These are phyloP conservation scores for Phymorhynchus buccinoides DNA, from an alignment of 1,140 invertebrate genomes.

Conservation along the genomic window DNA sequence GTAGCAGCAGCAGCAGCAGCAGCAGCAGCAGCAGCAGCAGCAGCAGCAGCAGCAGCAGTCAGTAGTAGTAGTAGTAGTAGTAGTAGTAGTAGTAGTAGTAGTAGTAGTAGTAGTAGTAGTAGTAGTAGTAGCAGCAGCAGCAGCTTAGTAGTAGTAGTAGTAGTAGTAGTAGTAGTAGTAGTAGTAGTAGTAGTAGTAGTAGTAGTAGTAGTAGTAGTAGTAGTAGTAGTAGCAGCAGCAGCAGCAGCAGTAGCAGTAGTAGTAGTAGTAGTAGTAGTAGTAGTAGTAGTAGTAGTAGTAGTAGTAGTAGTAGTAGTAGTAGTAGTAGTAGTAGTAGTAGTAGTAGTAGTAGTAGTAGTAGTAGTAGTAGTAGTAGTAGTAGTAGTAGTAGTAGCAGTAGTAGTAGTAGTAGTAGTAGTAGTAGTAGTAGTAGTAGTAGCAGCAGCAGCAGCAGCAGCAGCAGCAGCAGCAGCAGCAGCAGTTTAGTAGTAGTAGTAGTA, in stretches of 20 bases:
- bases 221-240: slow-evolving; percentile 12
- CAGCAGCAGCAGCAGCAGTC: background rate
- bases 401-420: slow-evolving; percentile 17
- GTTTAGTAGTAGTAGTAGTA: too few species aligned
- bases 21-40: too few species aligned
- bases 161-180: slow-evolving; percentile 17
- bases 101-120: slow-evolving; percentile 16
- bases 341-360: slow-evolving; percentile 14
- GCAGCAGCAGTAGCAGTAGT: slow-evolving; percentile 11
- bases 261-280: slow-evolving; percentile 12
- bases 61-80: slow-evolving; percentile 16
- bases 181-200: slow-evolving; percentile 16
- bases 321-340: slow-evolving; percentile 16
- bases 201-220: slow-evolving; percentile 16
- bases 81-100: slow-evolving; percentile 17
- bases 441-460: too few species aligned
- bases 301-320: slow-evolving; percentile 16
- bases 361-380: slow-evolving; percentile 13
- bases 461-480: too few species aligned
- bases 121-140: slow-evolving; percentile 2
- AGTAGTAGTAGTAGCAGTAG: slow-evolving; percentile 13
- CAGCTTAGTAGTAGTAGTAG: slow-evolving; percentile 15
- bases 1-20: too few species aligned
- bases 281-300: slow-evolving; percentile 14
- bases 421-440: slow-evolving; percentile 13